phyloP scores from a whole-genome alignment of 2,888 invertebrate species.

The Drosophila neotestacea region DNA sequence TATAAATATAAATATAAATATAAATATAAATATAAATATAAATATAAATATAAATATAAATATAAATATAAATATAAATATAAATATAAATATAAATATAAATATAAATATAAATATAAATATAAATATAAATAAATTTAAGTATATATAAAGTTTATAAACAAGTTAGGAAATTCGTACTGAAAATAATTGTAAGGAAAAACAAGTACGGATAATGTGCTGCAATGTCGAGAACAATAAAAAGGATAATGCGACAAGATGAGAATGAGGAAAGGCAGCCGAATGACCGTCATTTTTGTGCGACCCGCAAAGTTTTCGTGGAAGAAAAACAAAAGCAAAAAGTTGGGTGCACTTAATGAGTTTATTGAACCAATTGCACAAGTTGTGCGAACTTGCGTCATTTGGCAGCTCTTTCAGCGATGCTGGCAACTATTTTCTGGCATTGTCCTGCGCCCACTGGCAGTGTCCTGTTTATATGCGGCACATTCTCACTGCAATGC shows the following conservation, averaged over 20 bases:
- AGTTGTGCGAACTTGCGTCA: conserved; percentile 67
- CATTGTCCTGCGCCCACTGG: conserved; percentile 36
- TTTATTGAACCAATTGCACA: conserved; percentile 79
- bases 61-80: too few species aligned
- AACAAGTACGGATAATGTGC: conserved; percentile 58
- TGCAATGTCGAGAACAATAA: conserved; percentile 71
- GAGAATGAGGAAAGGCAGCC: conserved; percentile 66
- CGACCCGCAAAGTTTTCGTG: conserved; percentile 45
- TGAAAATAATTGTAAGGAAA: conserved; percentile 19
- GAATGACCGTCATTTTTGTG: conserved; percentile 69
- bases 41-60: too few species aligned
- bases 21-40: too few species aligned
- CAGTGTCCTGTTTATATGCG: conserved; percentile 33
- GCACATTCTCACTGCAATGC: conserved; percentile 15
- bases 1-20: too few species aligned
- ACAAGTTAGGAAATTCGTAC: conserved; percentile 15
- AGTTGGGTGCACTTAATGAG: conserved; percentile 74
- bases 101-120: too few species aligned
- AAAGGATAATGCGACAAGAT: conserved; percentile 80
- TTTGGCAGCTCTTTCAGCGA: conserved; percentile 44
- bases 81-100: too few species aligned
- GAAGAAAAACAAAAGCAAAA: conserved; percentile 32
- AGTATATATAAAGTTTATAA: not conserved
- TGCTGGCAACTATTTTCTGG: conserved; percentile 44
- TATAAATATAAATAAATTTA: too few species aligned